Base-by-base conservation (phyloP, 2,888 invertebrate genomes). In the Pedicia rivosa region DNA sequence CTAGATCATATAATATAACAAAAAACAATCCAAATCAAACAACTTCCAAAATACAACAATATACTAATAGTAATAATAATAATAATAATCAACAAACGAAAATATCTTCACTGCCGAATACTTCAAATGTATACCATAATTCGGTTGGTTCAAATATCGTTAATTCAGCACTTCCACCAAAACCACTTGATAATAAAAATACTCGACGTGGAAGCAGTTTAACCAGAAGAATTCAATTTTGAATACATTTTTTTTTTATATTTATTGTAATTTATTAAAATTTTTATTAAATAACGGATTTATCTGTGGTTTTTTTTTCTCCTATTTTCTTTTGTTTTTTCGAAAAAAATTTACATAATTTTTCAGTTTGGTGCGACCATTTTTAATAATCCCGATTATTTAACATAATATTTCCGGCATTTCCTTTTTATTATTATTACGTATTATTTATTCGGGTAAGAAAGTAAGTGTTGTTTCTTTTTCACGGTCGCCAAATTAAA, bases 201-300 rank as follows among this genome's bases (percentile, higher is more conserved):
- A 12, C 22, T 12, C 40, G 44, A 12, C 37, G 46, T 12, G 43
- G 43, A 4, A 41, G 36, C 20, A 47, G 46, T 36, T 30, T 46
- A 26, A 40, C 43, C 7, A 36, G 45, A 25, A 39, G 44, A 22
- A 47, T 47, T 32, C 47, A 46, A 40, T 47, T 47, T 40, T 47
- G 39, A 32, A n/a, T 8, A 29, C 12, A 22, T 14, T 32, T 37
- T 14, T 30, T 24, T 24, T n/a, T 4, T 24, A n/a, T 5, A 24
- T 24, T 5, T 24, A 5, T 5, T 24, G 8, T 24, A 10, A 5
- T 10, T 24, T 24, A 24, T 24, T 10, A 5, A 24, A 5, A 24
- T 24, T 24, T 8, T 24, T 24, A 5, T 24, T n/a, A n/a, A n/a
- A n/a, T n/a, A n/a, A n/a, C n/a, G n/a, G n/a, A n/a, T n/a, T n/a